Conservation (phyloP, 2,888 invertebrate genomes). For the Athalia circularis region DNA sequence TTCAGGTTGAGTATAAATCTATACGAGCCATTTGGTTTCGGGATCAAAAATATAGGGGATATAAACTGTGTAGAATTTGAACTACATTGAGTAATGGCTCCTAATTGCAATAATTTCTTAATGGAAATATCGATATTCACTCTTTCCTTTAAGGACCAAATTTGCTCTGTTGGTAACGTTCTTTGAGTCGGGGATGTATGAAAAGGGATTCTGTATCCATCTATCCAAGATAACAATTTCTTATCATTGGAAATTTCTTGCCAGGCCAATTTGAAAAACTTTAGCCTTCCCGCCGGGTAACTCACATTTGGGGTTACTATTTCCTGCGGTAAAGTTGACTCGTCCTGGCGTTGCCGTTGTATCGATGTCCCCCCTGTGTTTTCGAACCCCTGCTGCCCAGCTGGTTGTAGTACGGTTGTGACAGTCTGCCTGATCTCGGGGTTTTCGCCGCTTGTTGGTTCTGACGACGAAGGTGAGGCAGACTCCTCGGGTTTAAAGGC, state of each 20-base stretch:
- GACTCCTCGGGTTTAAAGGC: no score
- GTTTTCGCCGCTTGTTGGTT: no score
- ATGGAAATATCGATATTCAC: not conserved
- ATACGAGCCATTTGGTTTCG: constrained; percentile 48
- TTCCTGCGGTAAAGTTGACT: no score
- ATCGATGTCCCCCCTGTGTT: no score
- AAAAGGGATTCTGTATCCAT: constrained; percentile 19
- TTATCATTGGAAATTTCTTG: no score
- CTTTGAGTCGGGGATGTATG: no score
- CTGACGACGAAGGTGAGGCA: no score
- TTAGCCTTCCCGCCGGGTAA: not conserved
- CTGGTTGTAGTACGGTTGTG: no score
- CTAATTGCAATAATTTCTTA: not conserved
- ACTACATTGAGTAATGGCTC: constrained; percentile 6
- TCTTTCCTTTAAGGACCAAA: not conserved
- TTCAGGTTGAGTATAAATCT: constrained; percentile 56
- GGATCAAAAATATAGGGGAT: constrained; percentile 52
- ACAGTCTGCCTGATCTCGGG: no score
- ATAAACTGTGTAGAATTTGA: constrained; percentile 47
- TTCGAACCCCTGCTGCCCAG: no score
- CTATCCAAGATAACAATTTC: not conserved
- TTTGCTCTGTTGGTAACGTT: not conserved
- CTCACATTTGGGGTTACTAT: not conserved
- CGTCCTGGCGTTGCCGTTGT: no score
- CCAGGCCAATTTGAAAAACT: no score